These are phyloP conservation scores for Leptinotarsa tumamoca DNA, from an alignment of 2,888 invertebrate genomes.

Conservation along the genomic window DNA sequence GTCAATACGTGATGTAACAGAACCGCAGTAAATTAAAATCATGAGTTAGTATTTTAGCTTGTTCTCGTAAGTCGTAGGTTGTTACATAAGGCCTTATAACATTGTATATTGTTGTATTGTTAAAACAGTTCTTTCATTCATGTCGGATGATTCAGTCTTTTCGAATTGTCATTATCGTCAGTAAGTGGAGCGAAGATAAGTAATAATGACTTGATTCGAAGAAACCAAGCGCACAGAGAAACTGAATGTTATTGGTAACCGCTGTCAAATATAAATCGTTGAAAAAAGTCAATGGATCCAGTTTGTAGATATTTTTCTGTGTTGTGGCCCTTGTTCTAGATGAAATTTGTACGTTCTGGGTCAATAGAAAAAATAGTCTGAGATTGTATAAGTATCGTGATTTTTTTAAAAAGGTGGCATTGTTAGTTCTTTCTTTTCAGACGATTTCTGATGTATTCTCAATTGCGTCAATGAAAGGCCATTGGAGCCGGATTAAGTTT, in stretches of 20 bases:
- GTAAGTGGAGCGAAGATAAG: not conserved
- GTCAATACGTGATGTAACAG: conserved; percentile 24
- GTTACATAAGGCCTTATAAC: conserved; percentile 24
- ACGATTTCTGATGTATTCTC: too few species aligned
- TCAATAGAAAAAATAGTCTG: too few species aligned
- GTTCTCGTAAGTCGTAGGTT: conserved; percentile 28
- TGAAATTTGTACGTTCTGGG: too few species aligned
- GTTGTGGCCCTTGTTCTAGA: too few species aligned
- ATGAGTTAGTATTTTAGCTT: conserved; percentile 23
- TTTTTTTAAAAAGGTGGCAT: too few species aligned
- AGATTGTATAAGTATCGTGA: too few species aligned
- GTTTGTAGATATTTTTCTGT: too few species aligned
- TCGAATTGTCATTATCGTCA: conserved; percentile 20
- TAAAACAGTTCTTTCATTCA: conserved; percentile 7
- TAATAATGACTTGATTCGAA: not conserved
- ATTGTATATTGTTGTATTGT: conserved; percentile 26
- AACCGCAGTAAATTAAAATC: conserved; percentile 28
- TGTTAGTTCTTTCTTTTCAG: too few species aligned
- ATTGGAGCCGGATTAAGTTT: too few species aligned
- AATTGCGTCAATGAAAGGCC: too few species aligned
- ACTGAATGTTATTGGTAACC: not conserved
- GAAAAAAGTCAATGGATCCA: not conserved
- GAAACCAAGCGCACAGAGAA: not conserved
- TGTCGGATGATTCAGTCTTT: conserved; percentile 23
- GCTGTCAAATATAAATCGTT: conserved; percentile 1